A percentile compares a stretch with the other conserved stretches of the same genome.
phyloP scores from a whole-genome alignment of 2,113 vertebrate genomes.

The Gymnogyps californianus region DNA sequence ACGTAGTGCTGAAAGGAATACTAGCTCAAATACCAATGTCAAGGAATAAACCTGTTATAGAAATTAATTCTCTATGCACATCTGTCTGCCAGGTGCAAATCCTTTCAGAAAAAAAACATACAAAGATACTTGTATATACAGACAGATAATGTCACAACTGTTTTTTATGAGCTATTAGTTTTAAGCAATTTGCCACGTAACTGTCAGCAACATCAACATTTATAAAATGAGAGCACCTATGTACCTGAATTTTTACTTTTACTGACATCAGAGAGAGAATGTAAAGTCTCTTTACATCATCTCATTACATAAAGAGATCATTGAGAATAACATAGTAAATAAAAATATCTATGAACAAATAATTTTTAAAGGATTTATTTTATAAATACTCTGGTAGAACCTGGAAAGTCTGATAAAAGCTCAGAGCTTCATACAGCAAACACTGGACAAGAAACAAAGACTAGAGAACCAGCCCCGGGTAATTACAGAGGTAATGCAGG shows the following conservation, averaged over 20 bases:
- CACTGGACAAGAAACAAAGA: not conserved
- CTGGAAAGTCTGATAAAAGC: not conserved
- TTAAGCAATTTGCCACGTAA: not conserved
- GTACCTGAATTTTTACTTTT: not conserved
- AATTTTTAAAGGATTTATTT: not conserved
- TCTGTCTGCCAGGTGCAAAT: not conserved
- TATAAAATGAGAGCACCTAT: not conserved
- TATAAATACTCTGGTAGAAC: not conserved
- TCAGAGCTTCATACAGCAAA: not conserved
- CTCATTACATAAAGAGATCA: not conserved
- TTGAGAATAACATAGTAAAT: not conserved
- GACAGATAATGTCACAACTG: not conserved
- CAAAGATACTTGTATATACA: not conserved
- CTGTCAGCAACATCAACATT: not conserved
- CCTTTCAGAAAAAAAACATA: not conserved
- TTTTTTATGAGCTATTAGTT: not conserved
- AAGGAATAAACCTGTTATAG: not conserved
- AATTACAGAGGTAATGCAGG: not conserved
- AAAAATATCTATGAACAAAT: not conserved
- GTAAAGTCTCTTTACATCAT: not conserved
- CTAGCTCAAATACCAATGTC: not conserved
- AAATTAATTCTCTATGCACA: not conserved
- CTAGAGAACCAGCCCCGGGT: not conserved
- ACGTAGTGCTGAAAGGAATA: not conserved
- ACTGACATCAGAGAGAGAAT: not conserved